A percentile compares a stretch with the other conserved stretches of the same genome.
Evolutionary conservation across 2,888 invertebrate species (phyloP).

Genomic region (Agelastica alni): DNA sequence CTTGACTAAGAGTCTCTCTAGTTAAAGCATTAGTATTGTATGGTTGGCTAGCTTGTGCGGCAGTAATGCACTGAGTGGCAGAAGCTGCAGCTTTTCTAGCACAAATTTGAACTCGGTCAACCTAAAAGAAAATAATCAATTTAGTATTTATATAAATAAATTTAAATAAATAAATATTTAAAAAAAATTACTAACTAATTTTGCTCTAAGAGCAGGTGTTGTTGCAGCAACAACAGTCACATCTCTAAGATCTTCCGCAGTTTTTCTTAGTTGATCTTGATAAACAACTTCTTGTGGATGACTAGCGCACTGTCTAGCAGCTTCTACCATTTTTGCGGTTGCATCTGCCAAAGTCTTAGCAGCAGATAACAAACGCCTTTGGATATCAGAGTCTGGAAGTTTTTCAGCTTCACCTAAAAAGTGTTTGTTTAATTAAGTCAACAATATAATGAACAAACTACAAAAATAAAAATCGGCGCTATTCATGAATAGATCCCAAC

Average conservation of each 20-base stretch:
- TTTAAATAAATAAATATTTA: too few relatives aligned
- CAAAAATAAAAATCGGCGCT: not conserved
- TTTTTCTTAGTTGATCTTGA: conserved; percentile 81
- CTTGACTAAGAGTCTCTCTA: conserved; percentile 74
- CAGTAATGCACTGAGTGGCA: conserved; percentile 89
- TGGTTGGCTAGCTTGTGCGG: conserved; percentile 79
- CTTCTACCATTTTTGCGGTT: conserved; percentile 93
- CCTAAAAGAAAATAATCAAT: not conserved
- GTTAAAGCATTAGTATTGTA: conserved; percentile 71
- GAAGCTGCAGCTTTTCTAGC: conserved; percentile 86
- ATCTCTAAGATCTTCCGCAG: conserved; percentile 91
- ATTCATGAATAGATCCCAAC: not conserved
- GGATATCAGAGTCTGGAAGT: conserved; percentile 80
- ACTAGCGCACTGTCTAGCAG: conserved; percentile 89
- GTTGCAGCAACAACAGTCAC: conserved; percentile 86
- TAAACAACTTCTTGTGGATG: conserved; percentile 77
- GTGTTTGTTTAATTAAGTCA: too few relatives aligned
- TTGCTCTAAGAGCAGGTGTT: conserved; percentile 73
- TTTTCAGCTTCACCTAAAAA: conserved; percentile 82
- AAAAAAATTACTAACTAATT: conserved; percentile 61
- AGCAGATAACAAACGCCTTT: conserved; percentile 87
- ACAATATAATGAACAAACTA: not conserved
- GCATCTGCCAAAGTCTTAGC: conserved; percentile 95
- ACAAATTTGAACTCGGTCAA: conserved; percentile 69
- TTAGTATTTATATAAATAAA: too few relatives aligned